These are phyloP conservation scores for Meda fulgida DNA, from an alignment of 2,797 vertebrate genomes.

Conservation along the genomic window DNA sequence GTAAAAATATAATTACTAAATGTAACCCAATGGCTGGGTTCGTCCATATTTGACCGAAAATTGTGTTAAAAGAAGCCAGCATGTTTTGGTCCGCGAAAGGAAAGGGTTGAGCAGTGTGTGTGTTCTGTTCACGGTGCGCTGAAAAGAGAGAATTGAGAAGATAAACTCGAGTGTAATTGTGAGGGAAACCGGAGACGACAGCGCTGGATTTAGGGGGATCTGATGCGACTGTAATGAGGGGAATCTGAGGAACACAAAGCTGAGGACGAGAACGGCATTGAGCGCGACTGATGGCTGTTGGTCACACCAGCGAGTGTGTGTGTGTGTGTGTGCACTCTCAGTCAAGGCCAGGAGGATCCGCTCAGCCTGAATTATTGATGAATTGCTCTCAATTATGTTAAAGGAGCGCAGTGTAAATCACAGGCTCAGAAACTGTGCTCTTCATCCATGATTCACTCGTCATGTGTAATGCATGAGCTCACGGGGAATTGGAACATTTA, in stretches of 20 bases:
- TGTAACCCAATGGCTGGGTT: too few species aligned
- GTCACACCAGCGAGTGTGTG: slow-evolving; percentile 67
- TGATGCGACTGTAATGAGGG: slow-evolving; percentile 46
- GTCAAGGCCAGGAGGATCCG: slow-evolving; percentile 66
- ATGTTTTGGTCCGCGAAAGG: neutral
- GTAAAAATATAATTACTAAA: too few species aligned
- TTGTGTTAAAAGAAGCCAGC: too few species aligned
- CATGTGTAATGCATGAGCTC: slow-evolving; percentile 76
- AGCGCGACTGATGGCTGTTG: slow-evolving; percentile 81
- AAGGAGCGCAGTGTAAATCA: slow-evolving; percentile 71
- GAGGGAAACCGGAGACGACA: too few species aligned
- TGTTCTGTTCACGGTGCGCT: neutral
- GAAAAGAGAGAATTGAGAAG: too few species aligned
- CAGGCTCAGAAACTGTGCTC: slow-evolving; percentile 67
- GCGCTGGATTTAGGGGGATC: neutral
- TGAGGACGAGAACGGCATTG: slow-evolving; percentile 72
- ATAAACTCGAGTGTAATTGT: too few species aligned
- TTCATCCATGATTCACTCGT: slow-evolving; percentile 68
- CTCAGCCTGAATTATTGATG: slow-evolving; percentile 78
- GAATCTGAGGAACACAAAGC: slow-evolving; percentile 66
- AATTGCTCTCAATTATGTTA: slow-evolving; percentile 73
- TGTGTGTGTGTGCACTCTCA: slow-evolving; percentile 63
- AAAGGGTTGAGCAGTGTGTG: too few species aligned
- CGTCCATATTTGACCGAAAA: too few species aligned
- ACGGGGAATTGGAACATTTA: slow-evolving; percentile 58